Evolutionary conservation across 2,888 invertebrate genomes (phyloP).

Genomic region (Drosophila eohydei): DNA sequence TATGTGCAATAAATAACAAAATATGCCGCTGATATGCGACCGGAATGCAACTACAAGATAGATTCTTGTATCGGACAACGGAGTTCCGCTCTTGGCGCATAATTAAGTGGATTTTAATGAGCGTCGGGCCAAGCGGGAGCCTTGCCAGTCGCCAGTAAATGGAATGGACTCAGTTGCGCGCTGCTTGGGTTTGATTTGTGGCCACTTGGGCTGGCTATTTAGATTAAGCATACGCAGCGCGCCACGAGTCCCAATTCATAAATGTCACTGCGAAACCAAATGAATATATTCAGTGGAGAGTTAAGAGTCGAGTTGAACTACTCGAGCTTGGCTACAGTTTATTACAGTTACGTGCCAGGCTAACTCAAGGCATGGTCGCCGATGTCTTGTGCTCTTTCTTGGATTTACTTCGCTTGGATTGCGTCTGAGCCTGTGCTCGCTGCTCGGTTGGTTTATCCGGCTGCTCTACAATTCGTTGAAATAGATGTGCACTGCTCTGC

Average conservation of each 20-base stretch:
- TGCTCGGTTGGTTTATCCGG: conserved; percentile 31
- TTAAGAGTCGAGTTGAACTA: conserved; percentile 23
- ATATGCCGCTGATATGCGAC: conserved; percentile 43
- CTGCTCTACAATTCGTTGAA: conserved; percentile 79
- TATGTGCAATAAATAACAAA: conserved; percentile 71
- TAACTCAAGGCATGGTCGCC: conserved; percentile 49
- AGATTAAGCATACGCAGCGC: conserved; percentile 59
- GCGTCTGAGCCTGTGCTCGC: conserved; percentile 24
- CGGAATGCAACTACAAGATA: conserved; percentile 26
- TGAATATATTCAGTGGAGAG: conserved; percentile 35
- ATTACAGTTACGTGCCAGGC: conserved; percentile 61
- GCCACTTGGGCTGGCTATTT: conserved; percentile 50
- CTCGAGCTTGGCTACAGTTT: conserved; percentile 57
- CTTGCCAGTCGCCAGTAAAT: conserved; percentile 3
- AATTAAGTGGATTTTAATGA: conserved; percentile 80
- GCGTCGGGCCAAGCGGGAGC: conserved; percentile 33
- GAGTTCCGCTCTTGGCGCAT: conserved; percentile 34
- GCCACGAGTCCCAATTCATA: conserved; percentile 57
- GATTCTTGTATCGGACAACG: conserved; percentile 4
- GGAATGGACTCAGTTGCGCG: conserved; percentile 24
- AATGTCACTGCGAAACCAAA: conserved; percentile 55
- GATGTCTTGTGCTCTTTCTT: conserved; percentile 54
- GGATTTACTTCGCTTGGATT: conserved; percentile 57
- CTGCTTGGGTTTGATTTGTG: conserved; percentile 60
- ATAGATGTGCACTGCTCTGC: conserved; percentile 76